A percentile compares a stretch with the other conserved stretches of the same genome.
These are phyloP conservation scores for Liopterus haemorrhoidalis DNA, from an alignment of 2,888 invertebrate genomes.

Conservation along the genomic window DNA sequence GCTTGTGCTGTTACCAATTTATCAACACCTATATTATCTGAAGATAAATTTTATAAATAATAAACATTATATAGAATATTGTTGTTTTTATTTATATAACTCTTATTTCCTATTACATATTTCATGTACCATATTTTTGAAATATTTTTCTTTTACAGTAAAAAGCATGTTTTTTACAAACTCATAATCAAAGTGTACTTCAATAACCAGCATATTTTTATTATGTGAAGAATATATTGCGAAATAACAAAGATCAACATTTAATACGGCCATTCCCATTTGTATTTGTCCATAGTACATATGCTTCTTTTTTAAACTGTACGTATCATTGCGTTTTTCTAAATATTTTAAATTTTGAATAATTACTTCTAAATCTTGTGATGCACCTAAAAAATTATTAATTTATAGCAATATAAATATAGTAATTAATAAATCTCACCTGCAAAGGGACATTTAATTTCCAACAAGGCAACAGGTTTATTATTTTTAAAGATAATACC, in stretches of 20 bases:
- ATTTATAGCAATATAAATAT: too few relatives aligned
- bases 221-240: conserved; percentile 3
- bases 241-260: conserved; percentile 7
- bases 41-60: conserved; percentile 1
- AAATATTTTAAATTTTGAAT: conserved; percentile 6
- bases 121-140: conserved; percentile 1
- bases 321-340: not conserved
- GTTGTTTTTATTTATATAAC: conserved; percentile 1
- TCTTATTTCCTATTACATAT: conserved; percentile 1
- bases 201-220: conserved; percentile 1
- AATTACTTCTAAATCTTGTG: not conserved
- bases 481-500: too few relatives aligned
- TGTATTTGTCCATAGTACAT: conserved; percentile 14
- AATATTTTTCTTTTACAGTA: conserved; percentile 4
- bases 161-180: conserved; percentile 2
- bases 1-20: conserved; percentile 17
- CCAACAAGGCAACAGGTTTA: too few relatives aligned
- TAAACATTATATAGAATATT: not conserved
- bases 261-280: conserved; percentile 7
- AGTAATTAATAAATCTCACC: too few relatives aligned
- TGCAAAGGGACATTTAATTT: too few relatives aligned
- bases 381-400: not conserved
- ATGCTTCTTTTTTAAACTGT: conserved; percentile 13
- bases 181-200: conserved; percentile 4
- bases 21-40: conserved; percentile 10